Evolutionary conservation across 2,888 invertebrate species (phyloP).

Genomic region (Cerceris ruficornis): DNA sequence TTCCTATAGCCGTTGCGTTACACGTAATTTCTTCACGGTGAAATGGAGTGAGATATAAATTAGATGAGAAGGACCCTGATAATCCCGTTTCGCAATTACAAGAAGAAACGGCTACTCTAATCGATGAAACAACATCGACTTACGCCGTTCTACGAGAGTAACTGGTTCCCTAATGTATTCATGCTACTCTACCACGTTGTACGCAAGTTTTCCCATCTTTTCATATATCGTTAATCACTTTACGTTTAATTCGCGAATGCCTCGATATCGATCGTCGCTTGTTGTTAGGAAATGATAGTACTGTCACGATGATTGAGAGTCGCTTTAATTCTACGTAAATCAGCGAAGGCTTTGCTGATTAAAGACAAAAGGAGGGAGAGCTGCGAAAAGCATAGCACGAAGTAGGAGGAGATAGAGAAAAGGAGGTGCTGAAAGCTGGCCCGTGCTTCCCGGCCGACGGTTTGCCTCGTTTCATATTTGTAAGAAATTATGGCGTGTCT

Average conservation of each 20-base stretch:
- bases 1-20: background rate
- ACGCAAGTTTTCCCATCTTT: too few species aligned
- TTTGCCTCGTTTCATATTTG: slow-evolving; percentile 65
- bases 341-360: slow-evolving; percentile 48
- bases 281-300: slow-evolving; percentile 33
- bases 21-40: too few species aligned
- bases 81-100: background rate
- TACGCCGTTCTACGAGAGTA: too few species aligned
- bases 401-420: slow-evolving; percentile 42
- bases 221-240: too few species aligned
- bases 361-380: slow-evolving; percentile 43
- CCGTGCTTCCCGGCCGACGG: slow-evolving; percentile 28
- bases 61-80: background rate
- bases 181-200: too few species aligned
- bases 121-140: too few species aligned
- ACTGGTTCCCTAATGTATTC: too few species aligned
- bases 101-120: background rate
- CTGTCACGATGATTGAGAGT: slow-evolving; percentile 45
- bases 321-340: slow-evolving; percentile 59
- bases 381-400: slow-evolving; percentile 44
- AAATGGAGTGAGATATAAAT: background rate
- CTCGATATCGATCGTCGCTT: slow-evolving; percentile 44
- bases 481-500: slow-evolving; percentile 69
- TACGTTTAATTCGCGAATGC: slow-evolving; percentile 25
- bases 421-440: slow-evolving; percentile 63